Evolutionary conservation across 2,888 invertebrate species (phyloP), one percentile per base, ranked within the genome.

Genomic region (Thyatira batis): DNA sequence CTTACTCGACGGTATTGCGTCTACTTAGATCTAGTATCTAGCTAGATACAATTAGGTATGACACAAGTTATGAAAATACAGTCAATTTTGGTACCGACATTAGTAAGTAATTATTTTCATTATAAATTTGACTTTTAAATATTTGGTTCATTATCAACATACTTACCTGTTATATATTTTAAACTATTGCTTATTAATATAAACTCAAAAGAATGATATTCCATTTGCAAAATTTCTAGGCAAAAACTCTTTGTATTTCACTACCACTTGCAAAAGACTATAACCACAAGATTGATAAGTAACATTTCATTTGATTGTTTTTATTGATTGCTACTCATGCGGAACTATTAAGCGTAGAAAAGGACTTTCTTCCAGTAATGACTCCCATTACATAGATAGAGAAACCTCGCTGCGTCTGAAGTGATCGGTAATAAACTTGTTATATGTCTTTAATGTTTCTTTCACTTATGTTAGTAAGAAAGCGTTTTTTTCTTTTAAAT

Each of bases 351-450:
- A 13, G 13, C 52, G 62, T 55, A 66, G 65, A 70, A 69, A 68
- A 76, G 73, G 72, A 77, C 75, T 79, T 78, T 78, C 78, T 61
- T 78, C 61, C 66, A 64, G 62, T 72, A 69, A 76, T 71, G 65
- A 63, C 51, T 68, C 11, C 50, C 25, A 53, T 53, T 68, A 67
- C 61, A 17, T 17, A n/a, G 49, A 58, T 48, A 61, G 75, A 67
- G 78, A 78, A 78, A 78, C 64, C 70, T 57, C 60, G n/a, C 13
- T 17, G 17, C 52, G 57, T 45, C 51, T 55, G 28, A 33, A 52
- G 53, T 62, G 59, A 58, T 65, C 63, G 10, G 48, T 13, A 10
- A 27, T 27, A 27, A 48, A 48, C 48, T 28, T 11, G 48, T 48
- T 46, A 13, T 20, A 20, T 2, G 21, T 23, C 3, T n/a, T 13